Evolutionary conservation across 2,888 invertebrate species (phyloP), one percentile per base, ranked within the genome.

Genomic region (Catocala sponsa): DNA sequence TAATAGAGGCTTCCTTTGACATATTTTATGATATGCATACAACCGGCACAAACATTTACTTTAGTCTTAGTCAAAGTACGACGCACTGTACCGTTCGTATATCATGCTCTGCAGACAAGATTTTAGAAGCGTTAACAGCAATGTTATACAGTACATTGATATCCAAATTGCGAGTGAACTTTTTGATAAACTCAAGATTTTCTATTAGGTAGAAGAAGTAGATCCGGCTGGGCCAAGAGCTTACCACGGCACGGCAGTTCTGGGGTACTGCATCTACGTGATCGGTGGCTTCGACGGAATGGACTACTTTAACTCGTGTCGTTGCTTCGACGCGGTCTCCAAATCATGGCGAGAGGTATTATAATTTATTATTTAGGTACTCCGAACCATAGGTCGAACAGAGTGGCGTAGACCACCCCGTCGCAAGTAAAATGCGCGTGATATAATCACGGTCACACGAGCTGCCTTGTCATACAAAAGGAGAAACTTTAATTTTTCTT

Each of bases 231-330:
- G 98, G 32, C 97, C 98, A 0, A 95, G 98, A 56, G 98, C 98
- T 0, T 99, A 99, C 87, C 99, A 99, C 83, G 98, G 98, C n/a
- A 97, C 98, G 0, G 98, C 98, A 0, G 98, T 98, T 0, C 95
- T 99, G 0, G 98, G 97, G 0, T 96, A 95, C 75, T 96, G 97
- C 80, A 98, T 99, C 70, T 98, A 97, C 89, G 97, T 98, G 5
- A 97, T 99, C 71, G 99, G 99, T 0, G 99, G 99, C 5, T 99
- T 98, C 83, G 98, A 99, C 82, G 98, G 98, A n/a, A 95, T 96
- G 91, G 97, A 97, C 79, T 98, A 97, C 83, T 98, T 98, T 85
- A 98, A 97, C 90, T 97, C 97, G 6, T 98, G 98, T 76, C 96
- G 98, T 7, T 97, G 97, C 77, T 99, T 98, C 88, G 97, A 98